Percentiles rank a stretch among this genome's conserved stretches.
Evolutionary conservation across 2,113 vertebrate genomes (phyloP).

Genomic region (Sturnira hondurensis): DNA sequence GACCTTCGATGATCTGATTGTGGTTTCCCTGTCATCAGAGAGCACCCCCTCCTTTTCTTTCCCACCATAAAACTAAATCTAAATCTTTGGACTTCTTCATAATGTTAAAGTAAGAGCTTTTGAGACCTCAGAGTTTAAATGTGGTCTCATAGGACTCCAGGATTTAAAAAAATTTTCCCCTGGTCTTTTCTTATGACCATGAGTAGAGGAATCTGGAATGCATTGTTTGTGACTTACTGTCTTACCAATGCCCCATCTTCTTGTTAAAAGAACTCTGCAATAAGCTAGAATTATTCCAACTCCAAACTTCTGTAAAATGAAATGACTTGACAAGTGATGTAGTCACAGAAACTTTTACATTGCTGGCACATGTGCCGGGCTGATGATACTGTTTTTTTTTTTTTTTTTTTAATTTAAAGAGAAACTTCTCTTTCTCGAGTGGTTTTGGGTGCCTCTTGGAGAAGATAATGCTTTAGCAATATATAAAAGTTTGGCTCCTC

Average conservation of each 20-base stretch:
- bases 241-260: background rate
- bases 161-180: background rate
- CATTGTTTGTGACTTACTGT: background rate
- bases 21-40: background rate
- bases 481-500: background rate
- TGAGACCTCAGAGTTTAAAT: background rate
- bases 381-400: background rate
- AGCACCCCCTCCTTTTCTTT: background rate
- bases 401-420: slow-evolving; percentile 7
- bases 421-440: background rate
- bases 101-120: slow-evolving; percentile 40
- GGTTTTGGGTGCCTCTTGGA: background rate
- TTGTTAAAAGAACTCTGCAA: background rate
- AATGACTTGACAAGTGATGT: background rate
- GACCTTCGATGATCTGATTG: background rate
- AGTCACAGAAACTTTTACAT: background rate
- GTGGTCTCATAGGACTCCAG: background rate
- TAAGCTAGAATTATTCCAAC: background rate
- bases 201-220: background rate
- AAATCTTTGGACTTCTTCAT: background rate
- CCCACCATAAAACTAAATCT: background rate
- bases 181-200: background rate
- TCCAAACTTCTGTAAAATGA: background rate
- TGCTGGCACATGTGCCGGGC: background rate
- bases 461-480: background rate